A percentile compares a stretch with the other conserved stretches of the same genome.
Conservation (phyloP, 2,888 invertebrate genomes). For the Seira sanloemensis region DNA sequence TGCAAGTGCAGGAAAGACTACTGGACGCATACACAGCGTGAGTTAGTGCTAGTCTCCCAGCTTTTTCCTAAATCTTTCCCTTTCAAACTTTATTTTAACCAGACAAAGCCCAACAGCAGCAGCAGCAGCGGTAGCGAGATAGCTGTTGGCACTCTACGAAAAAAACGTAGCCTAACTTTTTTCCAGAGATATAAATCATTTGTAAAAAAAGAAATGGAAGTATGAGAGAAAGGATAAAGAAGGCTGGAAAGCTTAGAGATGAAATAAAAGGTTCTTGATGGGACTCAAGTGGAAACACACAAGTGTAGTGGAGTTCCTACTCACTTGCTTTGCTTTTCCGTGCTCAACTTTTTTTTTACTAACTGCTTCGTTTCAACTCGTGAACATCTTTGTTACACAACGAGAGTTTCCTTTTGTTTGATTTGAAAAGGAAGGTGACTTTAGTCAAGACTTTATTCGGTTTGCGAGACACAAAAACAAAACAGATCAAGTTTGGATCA, state of each 20-base stretch:
- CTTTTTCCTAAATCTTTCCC: not conserved
- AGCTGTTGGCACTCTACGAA: not conserved
- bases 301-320: conserved; percentile 6
- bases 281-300: conserved; percentile 39
- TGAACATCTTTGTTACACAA: not conserved
- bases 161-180: conserved; percentile 15
- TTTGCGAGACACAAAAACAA: not conserved
- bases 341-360: conserved; percentile 18
- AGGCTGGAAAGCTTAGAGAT: conserved; percentile 17
- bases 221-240: conserved; percentile 10
- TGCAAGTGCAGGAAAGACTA: not conserved
- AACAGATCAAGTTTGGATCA: not conserved
- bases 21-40: conserved; percentile 1
- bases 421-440: not conserved
- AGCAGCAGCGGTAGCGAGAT: not conserved
- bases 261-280: conserved; percentile 38
- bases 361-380: conserved; percentile 21
- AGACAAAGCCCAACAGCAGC: not conserved
- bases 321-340: not conserved
- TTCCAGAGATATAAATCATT: conserved; percentile 52
- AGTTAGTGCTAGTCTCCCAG: not conserved
- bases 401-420: not conserved
- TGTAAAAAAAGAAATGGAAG: conserved; percentile 20
- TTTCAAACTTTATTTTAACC: not conserved
- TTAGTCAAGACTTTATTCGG: not conserved